These are phyloP conservation scores for Pteronura brasiliensis DNA, from an alignment of 2,113 vertebrate species.

Conservation along the genomic window DNA sequence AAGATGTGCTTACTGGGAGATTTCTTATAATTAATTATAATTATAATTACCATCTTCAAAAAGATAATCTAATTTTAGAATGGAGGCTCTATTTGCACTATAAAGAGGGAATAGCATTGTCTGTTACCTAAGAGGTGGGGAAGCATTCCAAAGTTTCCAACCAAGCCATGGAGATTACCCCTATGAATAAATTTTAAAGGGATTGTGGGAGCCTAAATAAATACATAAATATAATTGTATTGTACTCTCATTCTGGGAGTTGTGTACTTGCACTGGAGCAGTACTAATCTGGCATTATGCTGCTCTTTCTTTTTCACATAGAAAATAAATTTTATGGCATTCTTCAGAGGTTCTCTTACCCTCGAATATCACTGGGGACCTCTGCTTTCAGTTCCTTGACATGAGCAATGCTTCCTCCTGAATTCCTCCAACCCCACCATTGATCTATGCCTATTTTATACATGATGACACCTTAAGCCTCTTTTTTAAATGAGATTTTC, in stretches of 20 bases:
- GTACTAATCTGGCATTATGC: not conserved
- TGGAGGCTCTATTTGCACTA: not conserved
- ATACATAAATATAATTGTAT: not conserved
- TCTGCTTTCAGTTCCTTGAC: not conserved
- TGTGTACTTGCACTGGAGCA: not conserved
- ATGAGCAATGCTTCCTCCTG: not conserved
- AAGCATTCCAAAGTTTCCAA: not conserved
- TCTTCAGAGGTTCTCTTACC: not conserved
- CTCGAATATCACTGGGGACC: fast-evolving
- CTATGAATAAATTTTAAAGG: not conserved
- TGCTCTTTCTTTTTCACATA: not conserved
- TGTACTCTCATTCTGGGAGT: not conserved
- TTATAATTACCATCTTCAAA: not conserved
- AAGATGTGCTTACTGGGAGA: not conserved
- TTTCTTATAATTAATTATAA: not conserved
- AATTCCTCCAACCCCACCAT: not conserved
- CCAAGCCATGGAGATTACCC: not conserved
- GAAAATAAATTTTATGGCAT: not conserved
- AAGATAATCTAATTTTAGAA: not conserved
- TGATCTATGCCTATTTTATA: not conserved
- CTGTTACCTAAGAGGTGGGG: not conserved
- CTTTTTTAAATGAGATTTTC: not conserved
- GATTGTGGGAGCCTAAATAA: not conserved
- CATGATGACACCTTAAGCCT: not conserved
- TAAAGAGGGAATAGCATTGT: not conserved